phyloP scores from a whole-genome alignment of 2,888 invertebrate species.

The Lithophane leautieri region DNA sequence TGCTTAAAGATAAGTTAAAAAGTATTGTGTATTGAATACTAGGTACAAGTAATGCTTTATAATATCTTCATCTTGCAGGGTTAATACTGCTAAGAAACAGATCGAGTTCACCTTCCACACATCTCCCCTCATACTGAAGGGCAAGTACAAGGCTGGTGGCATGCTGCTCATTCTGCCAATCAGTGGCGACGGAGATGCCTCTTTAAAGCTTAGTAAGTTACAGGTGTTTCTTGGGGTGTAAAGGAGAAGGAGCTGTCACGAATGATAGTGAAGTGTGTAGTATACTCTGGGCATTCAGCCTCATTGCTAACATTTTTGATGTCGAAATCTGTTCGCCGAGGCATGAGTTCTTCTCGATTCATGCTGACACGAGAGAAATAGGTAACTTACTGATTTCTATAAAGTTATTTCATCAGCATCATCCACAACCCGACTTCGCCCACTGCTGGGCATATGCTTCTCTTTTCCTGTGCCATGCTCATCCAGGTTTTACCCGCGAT shows the following conservation, averaged over 20 bases:
- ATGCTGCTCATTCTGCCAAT: constrained; percentile 81
- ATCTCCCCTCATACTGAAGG: constrained; percentile 68
- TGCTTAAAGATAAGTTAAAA: too few species aligned
- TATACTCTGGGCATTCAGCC: neutral
- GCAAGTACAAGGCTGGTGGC: constrained; percentile 79
- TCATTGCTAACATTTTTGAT: neutral
- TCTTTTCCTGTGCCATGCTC: too few species aligned
- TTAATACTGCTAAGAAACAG: constrained; percentile 74
- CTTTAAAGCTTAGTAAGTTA: constrained; percentile 76
- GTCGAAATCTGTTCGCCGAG: neutral
- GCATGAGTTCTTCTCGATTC: neutral
- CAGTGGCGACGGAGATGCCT: constrained; percentile 78
- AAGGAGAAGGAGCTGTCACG: neutral
- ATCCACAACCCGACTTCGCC: too few species aligned
- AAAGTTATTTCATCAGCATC: neutral
- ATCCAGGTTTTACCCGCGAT: too few species aligned
- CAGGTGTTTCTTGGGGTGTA: neutral
- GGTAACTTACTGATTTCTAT: neutral
- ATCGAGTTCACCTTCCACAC: constrained; percentile 68
- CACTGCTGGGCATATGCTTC: too few species aligned
- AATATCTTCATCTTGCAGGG: constrained; percentile 66
- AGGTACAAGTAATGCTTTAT: too few species aligned
- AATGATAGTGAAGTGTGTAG: neutral
- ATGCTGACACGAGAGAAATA: too few species aligned
- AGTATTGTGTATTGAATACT: too few species aligned